Conservation (phyloP, 1,140 invertebrate genomes). For the Drosophila santomea region DNA sequence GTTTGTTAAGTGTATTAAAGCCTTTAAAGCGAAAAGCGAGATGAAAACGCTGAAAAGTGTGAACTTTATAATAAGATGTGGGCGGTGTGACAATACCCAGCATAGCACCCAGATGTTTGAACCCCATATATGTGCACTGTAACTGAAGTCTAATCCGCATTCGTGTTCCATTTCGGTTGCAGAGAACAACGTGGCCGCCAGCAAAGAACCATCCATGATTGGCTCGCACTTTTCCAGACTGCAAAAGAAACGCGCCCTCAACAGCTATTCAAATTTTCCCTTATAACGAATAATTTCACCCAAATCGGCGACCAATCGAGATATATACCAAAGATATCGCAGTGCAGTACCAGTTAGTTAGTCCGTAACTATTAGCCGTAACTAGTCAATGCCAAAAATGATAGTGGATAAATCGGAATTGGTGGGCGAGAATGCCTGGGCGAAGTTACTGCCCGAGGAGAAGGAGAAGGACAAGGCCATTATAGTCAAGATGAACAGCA, state of each 20-base stretch:
- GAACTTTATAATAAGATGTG: slow-evolving; percentile 21
- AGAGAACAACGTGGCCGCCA: slow-evolving; percentile 38
- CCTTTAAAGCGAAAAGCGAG: background rate
- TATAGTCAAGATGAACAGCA: slow-evolving; percentile 62
- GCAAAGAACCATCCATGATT: slow-evolving; percentile 63
- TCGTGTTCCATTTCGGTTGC: slow-evolving; percentile 48
- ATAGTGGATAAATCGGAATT: slow-evolving; percentile 78
- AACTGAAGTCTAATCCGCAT: slow-evolving; percentile 27
- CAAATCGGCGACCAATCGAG: slow-evolving; percentile 16
- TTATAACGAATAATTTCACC: slow-evolving; percentile 65
- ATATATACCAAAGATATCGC: slow-evolving; percentile 59
- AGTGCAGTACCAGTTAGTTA: slow-evolving; percentile 11
- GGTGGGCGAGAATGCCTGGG: slow-evolving; percentile 73
- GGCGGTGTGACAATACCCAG: slow-evolving; percentile 9
- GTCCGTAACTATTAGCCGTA: slow-evolving; percentile 45
- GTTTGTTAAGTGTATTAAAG: slow-evolving; percentile 42
- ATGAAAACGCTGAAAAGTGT: slow-evolving; percentile 18
- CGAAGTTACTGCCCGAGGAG: slow-evolving; percentile 75
- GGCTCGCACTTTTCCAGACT: slow-evolving; percentile 40
- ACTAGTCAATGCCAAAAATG: slow-evolving; percentile 80
- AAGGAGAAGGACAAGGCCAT: slow-evolving; percentile 54
- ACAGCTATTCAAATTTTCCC: slow-evolving; percentile 63
- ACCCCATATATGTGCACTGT: background rate
- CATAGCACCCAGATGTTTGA: slow-evolving; percentile 14
- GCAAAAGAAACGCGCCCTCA: slow-evolving; percentile 53